phyloP scores from a whole-genome alignment of 2,888 invertebrate genomes.

The Apotomis turbidana region DNA sequence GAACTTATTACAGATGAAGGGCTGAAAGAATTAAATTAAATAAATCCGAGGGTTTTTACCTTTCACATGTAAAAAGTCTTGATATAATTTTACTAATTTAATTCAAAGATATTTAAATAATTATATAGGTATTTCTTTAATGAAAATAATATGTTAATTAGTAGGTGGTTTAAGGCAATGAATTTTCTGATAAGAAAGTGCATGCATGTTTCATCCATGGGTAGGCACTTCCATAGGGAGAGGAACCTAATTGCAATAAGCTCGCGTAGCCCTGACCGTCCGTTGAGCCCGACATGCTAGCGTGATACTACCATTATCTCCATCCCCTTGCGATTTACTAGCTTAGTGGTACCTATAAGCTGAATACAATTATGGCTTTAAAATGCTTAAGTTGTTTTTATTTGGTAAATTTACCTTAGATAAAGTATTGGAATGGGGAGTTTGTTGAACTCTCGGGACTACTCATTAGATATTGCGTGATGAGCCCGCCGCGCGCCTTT shows the following conservation, averaged over 20 bases:
- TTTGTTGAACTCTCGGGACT: constrained; percentile 80
- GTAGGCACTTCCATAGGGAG: not conserved
- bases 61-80: too few relatives aligned
- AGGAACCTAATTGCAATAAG: not conserved
- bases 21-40: not conserved
- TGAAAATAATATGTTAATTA: too few relatives aligned
- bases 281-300: not conserved
- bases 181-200: not conserved
- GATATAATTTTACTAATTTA: too few relatives aligned
- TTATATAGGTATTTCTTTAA: too few relatives aligned
- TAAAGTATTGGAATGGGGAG: constrained; percentile 67
- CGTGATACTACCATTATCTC: constrained; percentile 3
- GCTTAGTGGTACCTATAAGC: constrained; percentile 28
- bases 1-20: too few relatives aligned
- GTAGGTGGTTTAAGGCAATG: too few relatives aligned
- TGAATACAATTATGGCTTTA: constrained; percentile 25
- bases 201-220: not conserved
- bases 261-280: not conserved
- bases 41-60: too few relatives aligned
- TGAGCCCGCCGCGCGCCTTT: constrained; percentile 77
- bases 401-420: constrained; percentile 34
- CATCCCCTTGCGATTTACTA: constrained; percentile 24
- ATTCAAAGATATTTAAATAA: too few relatives aligned
- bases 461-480: constrained; percentile 76
- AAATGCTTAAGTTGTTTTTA: constrained; percentile 20